These are phyloP conservation scores for Morinoia aosen DNA, from an alignment of 2,888 invertebrate species.

Conservation along the genomic window DNA sequence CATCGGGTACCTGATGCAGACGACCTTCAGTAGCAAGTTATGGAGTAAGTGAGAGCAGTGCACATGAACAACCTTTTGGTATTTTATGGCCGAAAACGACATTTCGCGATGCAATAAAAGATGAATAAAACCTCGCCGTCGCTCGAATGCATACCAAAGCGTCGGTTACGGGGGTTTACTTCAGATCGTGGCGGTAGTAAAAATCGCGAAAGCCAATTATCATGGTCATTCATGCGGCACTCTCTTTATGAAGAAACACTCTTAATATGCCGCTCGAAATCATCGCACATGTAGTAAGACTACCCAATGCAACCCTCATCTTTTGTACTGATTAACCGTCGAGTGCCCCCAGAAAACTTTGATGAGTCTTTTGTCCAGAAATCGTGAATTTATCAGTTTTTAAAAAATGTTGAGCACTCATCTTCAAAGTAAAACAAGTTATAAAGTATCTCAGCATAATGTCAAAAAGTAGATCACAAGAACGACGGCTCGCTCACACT, in stretches of 20 bases:
- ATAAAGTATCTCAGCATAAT: background rate
- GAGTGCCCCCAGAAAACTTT: too few species aligned
- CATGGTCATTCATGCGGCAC: background rate
- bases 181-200: background rate
- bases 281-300: background rate
- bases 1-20: background rate
- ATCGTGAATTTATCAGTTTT: background rate
- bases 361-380: background rate
- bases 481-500: background rate
- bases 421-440: background rate
- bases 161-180: background rate
- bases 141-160: background rate
- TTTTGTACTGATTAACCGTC: background rate
- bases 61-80: background rate
- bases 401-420: background rate
- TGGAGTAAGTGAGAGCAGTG: background rate
- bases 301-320: background rate
- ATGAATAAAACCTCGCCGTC: background rate
- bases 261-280: background rate
- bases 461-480: background rate
- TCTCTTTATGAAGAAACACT: background rate
- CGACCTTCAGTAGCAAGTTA: background rate
- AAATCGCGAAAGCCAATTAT: background rate
- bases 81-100: constrained; percentile 4
- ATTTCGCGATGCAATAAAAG: background rate